Evolutionary conservation across 2,113 vertebrate genomes (phyloP), one percentile per base, ranked within the genome.

Genomic region (Thymallus thymallus): DNA sequence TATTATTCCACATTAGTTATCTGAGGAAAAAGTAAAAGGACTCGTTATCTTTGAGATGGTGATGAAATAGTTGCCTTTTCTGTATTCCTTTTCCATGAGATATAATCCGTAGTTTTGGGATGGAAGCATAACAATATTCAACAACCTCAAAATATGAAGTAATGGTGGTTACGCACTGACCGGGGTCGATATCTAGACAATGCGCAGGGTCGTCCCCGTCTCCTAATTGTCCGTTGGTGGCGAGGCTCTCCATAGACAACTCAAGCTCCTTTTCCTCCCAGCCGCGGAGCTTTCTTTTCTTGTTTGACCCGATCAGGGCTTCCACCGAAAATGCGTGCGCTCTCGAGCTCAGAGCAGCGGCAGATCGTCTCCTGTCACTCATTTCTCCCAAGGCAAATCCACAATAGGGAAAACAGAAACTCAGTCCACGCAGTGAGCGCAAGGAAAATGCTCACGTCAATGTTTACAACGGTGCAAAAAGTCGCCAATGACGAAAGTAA

Each of bases 311-410:
- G 92, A 99, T 98, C 88, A 99, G 92, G 86, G 98, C 96, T 94
- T 99, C 98, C 77, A 99, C 98, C 61, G 98, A 99, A 92, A 99
- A 99, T 74, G 98, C 98, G 94, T 98, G 97, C 56, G 98, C 97
- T 90, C 98, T 92, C 61, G 97, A 98, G 94, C 98, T 99, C 89
- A 99, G 96, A 88, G 98, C 95, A 83, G 96, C 96, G 85, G 96
- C 96, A 89, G 96, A 97, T 89, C 98, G 94, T 91, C 97, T 93
- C 94, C 96, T 94, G 91, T 98, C 97, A 89, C 95, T 98, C 97
- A 98, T 99, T 88, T 95, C 92, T 95, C 94, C 93, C 89, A 84
- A 85, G 78, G 82, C 87, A 86, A 84, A 90, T 90, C 89, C 91
- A 85, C 88, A 85, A 86, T 78, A 81, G 78, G 69, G 69, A 68